Base-by-base conservation (phyloP, 2,113 vertebrate species). In the Rhea americana region DNA sequence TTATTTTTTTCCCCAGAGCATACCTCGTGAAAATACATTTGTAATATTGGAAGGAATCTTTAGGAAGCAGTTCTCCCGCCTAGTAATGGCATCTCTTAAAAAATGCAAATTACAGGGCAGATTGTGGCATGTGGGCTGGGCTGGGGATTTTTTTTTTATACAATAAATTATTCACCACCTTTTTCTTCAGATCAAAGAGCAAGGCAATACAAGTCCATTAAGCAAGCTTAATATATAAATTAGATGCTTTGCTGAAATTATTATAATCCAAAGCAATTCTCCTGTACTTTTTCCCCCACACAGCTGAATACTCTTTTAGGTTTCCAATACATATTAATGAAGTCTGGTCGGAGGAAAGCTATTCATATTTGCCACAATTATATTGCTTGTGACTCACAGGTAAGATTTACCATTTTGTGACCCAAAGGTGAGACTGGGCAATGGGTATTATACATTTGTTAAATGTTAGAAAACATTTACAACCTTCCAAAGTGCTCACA, bases 191-290 rank as follows among this genome's bases (percentile, higher is more conserved):
- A 86, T 86, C 92, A 93, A 93, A 93, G 95, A 93, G 76, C 85
- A 90, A 93, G 70, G 86, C 74, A 90, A 87, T 89, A 39, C 47
- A 95, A 94, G 78, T 85, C 53, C 78, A 89, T 95, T 93, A 78
- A 90, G 89, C 43, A 89, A 96, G 59, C 87, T 91, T 95, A 96
- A 97, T 92, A 94, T 83, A 90, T 92, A 97, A 96, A 96, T 95
- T 82, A 94, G 95, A 93, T 81, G 74, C 59, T 94, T 93, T 94
- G 76, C 90, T 94, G 55, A 81, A 95, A 92, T 88, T 86, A 92
- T 95, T 97, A 68, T 92, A 96, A 96, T 76, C 85, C 94, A 84
- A 55, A 93, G 82, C 73, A 89, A 76, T 91, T 87, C 84, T 13
- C 39, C 22, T 65, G 61, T 71, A 78, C 19, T 43, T 87, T 91